Evolutionary conservation across 23 tunicate genomes (phyloP).

Genomic region (Ascidia mentula): DNA sequence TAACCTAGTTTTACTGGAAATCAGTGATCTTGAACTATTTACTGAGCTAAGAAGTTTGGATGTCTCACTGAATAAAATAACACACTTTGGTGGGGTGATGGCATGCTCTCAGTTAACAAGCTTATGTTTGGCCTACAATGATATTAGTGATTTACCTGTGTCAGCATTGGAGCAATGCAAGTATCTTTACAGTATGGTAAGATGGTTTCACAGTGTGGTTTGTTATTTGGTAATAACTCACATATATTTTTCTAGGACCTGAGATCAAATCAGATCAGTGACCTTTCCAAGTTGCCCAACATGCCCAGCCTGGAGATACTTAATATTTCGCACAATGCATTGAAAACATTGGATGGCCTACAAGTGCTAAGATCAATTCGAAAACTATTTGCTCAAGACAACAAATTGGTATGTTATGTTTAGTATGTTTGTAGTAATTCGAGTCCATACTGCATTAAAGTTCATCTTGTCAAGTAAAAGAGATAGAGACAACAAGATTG

Average conservation of each 20-base stretch:
- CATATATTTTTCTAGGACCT: not conserved
- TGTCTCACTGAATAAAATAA: not conserved
- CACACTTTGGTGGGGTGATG: not conserved
- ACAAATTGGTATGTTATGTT: conserved; percentile 30
- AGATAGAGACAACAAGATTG: too few relatives aligned
- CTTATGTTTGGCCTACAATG: conserved; percentile 2
- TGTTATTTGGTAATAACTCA: not conserved
- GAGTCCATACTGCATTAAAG: not conserved
- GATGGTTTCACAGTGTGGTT: not conserved
- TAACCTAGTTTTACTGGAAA: not conserved
- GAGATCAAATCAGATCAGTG: not conserved
- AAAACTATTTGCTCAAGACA: conserved; percentile 18
- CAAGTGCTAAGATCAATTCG: conserved; percentile 28
- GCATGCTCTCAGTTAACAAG: conserved; percentile 8
- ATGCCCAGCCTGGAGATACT: conserved; percentile 17
- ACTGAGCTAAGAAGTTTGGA: conserved; percentile 13
- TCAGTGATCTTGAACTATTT: not conserved
- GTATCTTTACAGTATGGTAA: conserved; percentile 8
- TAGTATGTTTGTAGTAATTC: too few relatives aligned
- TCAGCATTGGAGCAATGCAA: not conserved
- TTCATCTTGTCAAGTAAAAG: too few relatives aligned
- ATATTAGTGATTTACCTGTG: not conserved
- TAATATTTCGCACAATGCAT: not conserved
- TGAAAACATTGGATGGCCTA: conserved; percentile 30
- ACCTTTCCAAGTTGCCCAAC: conserved; percentile 7